A percentile compares a stretch with the other conserved stretches of the same genome.
phyloP scores from a whole-genome alignment of 2,888 invertebrate genomes.

The Hoplodrina blanda region DNA sequence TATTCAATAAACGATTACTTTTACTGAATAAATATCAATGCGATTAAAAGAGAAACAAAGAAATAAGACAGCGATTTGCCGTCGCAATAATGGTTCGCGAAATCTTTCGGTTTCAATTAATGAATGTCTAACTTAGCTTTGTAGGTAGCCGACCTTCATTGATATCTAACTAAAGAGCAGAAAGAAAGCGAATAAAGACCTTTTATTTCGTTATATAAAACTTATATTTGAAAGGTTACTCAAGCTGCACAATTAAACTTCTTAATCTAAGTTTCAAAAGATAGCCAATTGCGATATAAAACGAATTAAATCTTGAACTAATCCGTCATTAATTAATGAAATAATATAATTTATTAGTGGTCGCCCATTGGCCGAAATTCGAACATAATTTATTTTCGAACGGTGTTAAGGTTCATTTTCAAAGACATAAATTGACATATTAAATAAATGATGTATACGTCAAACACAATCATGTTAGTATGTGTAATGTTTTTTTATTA shows the following conservation, averaged over 20 bases:
- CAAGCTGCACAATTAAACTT: background rate
- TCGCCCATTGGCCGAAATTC: too few species aligned
- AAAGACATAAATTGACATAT: too few species aligned
- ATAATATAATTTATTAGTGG: too few species aligned
- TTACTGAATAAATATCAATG: background rate
- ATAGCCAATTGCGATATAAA: too few species aligned
- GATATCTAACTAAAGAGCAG: background rate
- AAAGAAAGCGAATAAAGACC: background rate
- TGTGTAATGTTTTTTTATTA: too few species aligned
- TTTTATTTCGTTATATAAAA: background rate
- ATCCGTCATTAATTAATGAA: too few species aligned
- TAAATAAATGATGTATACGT: too few species aligned
- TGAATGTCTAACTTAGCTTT: constrained; percentile 29
- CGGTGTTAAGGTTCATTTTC: too few species aligned
- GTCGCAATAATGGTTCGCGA: constrained; percentile 19
- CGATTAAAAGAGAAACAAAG: constrained; percentile 14
- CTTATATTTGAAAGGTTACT: background rate
- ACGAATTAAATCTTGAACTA: too few species aligned
- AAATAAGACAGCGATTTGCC: background rate
- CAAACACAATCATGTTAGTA: too few species aligned
- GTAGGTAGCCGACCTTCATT: constrained; percentile 19
- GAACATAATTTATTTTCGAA: too few species aligned
- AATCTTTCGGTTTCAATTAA: constrained; percentile 27
- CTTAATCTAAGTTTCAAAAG: background rate
- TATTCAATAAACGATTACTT: background rate